phyloP scores from a whole-genome alignment of 1,140 invertebrate genomes.

The Micrasema minimum region DNA sequence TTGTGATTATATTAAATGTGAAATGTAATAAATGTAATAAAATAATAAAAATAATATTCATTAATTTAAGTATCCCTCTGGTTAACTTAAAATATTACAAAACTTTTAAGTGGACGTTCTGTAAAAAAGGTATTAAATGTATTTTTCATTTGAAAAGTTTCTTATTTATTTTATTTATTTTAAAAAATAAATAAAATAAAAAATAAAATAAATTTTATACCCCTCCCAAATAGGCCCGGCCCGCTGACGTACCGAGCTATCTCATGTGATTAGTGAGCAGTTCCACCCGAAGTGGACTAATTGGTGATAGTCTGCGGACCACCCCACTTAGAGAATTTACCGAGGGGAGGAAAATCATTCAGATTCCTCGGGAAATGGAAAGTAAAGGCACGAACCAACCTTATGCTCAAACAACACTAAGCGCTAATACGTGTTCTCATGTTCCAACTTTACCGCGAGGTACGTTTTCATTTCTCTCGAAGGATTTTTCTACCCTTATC shows the following conservation, averaged over 20 bases:
- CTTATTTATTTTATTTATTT: no score
- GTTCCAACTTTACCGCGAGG: no score
- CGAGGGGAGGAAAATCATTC: conserved; percentile 28
- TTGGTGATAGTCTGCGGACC: conserved; percentile 32
- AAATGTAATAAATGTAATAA: no score
- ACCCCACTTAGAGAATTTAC: conserved; percentile 39
- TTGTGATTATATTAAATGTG: no score
- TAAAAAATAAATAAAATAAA: no score
- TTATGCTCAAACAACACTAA: conserved; percentile 21
- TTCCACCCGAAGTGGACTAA: conserved; percentile 44
- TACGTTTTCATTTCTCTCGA: conserved; percentile 6
- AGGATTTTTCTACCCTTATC: background rate
- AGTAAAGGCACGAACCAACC: conserved; percentile 21
- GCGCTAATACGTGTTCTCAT: conserved; percentile 16
- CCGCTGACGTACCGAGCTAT: background rate
- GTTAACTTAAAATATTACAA: no score
- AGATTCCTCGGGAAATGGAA: conserved; percentile 13
- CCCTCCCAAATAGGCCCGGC: background rate
- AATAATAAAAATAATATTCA: no score
- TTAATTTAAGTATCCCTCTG: no score
- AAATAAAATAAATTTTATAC: no score
- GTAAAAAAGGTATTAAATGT: no score
- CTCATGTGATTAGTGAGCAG: conserved; percentile 42
- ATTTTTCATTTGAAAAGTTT: no score
- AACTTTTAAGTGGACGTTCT: no score